These are phyloP conservation scores for Pegoplata infirma DNA, from an alignment of 2,888 invertebrate genomes.

Conservation along the genomic window DNA sequence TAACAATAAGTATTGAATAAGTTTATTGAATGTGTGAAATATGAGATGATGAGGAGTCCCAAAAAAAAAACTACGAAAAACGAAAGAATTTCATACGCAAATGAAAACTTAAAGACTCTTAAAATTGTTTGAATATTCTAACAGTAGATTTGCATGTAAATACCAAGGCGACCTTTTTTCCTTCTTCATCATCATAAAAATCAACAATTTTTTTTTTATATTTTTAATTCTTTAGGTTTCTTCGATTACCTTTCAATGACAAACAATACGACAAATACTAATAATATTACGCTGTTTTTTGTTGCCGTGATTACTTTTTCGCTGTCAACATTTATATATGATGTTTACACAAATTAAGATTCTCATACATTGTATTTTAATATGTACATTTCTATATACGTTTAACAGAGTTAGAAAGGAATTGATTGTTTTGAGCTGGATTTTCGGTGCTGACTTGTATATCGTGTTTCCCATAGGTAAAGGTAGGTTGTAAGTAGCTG, in stretches of 20 bases:
- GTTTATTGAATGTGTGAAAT: conserved; percentile 38
- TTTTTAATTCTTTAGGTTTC: conserved; percentile 31
- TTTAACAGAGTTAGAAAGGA: not conserved
- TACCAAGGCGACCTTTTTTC: conserved; percentile 11
- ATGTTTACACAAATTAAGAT: conserved; percentile 65
- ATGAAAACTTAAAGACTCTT: conserved; percentile 16
- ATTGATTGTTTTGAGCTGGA: not conserved
- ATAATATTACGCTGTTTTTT: conserved; percentile 15
- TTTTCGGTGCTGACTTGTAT: too few species aligned
- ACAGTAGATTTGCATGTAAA: conserved; percentile 6
- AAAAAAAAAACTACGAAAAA: not conserved
- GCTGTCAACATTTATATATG: conserved; percentile 49
- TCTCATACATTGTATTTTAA: conserved; percentile 49
- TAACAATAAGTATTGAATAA: conserved; percentile 41
- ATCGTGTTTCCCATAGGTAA: too few species aligned
- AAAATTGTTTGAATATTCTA: conserved; percentile 22
- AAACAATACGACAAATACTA: conserved; percentile 42
- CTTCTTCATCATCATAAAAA: conserved; percentile 3
- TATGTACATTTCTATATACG: not conserved
- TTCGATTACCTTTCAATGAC: conserved; percentile 50
- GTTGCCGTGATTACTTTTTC: too few species aligned
- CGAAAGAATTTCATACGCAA: too few species aligned
- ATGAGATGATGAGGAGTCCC: conserved; percentile 24
- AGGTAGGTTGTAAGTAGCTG: too few species aligned
- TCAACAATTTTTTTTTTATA: conserved; percentile 45